A percentile compares a stretch with the other conserved stretches of the same genome.
Evolutionary conservation across 2,113 vertebrate species (phyloP).

Genomic region (Sylvilagus bachmani): DNA sequence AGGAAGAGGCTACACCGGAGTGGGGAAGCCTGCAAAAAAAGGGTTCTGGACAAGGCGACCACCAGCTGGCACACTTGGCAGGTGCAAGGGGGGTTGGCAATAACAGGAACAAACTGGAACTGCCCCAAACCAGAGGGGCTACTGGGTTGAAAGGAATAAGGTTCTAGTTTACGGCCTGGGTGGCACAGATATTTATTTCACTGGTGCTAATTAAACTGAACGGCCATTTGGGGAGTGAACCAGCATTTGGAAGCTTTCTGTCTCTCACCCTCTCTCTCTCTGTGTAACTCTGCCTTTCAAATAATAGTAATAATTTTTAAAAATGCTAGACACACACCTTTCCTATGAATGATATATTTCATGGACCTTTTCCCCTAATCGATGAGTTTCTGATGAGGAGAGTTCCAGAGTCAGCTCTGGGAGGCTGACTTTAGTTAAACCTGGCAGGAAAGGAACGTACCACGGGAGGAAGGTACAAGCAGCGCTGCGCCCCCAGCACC

Average conservation of each 20-base stretch:
- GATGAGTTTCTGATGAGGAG: neutral
- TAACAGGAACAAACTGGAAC: neutral
- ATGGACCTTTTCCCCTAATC: too few species aligned
- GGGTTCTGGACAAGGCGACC: neutral
- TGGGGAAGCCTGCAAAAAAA: rapidly evolving
- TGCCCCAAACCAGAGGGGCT: neutral
- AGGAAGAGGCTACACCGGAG: neutral
- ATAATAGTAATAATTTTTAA: too few species aligned
- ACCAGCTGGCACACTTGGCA: too few species aligned
- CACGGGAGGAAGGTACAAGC: neutral
- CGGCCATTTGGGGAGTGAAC: too few species aligned
- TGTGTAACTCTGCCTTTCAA: too few species aligned
- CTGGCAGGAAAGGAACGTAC: neutral
- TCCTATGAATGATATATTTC: neutral
- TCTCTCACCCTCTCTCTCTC: too few species aligned
- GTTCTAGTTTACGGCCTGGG: neutral
- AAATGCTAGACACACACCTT: neutral
- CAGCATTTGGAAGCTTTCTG: too few species aligned
- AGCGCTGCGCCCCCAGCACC: too few species aligned
- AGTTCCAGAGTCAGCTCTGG: neutral
- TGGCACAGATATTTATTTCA: neutral
- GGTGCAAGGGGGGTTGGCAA: neutral
- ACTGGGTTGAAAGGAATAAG: neutral
- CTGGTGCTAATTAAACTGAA: neutral
- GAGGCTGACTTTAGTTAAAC: neutral